Evolutionary conservation across 64 coral and sea anemone species (phyloP), one percentile per base, ranked within the genome.

Genomic region (Acropora tenuis): DNA sequence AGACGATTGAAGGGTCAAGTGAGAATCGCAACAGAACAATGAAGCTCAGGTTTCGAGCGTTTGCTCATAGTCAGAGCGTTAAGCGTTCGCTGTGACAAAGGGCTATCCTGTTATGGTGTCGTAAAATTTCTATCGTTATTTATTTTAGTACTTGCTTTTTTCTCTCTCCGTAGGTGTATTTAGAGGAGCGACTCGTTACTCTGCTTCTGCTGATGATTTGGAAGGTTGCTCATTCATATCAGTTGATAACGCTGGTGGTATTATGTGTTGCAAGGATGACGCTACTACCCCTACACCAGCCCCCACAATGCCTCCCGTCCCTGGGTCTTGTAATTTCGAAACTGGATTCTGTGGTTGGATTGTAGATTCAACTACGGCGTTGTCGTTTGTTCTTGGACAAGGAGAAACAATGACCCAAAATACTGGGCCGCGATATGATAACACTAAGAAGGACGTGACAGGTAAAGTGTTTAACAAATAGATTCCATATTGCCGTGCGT

Each of bases 251-350:
- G 92, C 92, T 55, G 95, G 95, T 85, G 95, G 95, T 65, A 77
- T 97, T 6, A 97, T 97, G 95, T 97, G 95, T 47, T 97, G 95
- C 58, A 97, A 93, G 66, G 83, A 93, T 41, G 91, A 93, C 75
- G 53, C 41, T 72, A 93, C 83, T 5, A 93, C 91, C 84, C 91
- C 91, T 1, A 93, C 91, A 11, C 6, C 71, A 43, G 19, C 91
- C 52, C 91, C 91, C 19, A 87, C 91, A 10, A 72, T 17, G 48
- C 42, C 75, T 13, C 95, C 95, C 12, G 90, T 89, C 18, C 20
- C 77, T 50, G 95, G 95, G 1, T 94, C 95, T 1, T 97, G 95
- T 68, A 74, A 97, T 84, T 97, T 97, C 77, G 92, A 97, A 50
- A 75, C 1, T 19, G 74, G 55, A 13, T 1, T 43, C 11, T 97